phyloP scores from a whole-genome alignment of 1,140 invertebrate genomes.

The Scaptomyza montana region DNA sequence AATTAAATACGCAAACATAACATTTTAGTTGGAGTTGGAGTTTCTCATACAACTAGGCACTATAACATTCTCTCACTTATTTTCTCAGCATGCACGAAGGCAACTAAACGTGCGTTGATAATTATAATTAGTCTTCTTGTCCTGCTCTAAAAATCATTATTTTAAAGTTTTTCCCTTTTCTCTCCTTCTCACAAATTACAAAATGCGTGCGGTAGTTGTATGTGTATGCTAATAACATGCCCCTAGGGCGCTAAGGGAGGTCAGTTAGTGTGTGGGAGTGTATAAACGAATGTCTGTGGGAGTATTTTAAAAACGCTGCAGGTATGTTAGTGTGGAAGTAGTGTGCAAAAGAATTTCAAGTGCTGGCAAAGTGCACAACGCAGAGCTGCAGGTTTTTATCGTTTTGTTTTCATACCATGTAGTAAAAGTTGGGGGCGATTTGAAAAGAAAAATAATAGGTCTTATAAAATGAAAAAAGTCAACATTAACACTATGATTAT shows the following conservation, averaged over 20 bases:
- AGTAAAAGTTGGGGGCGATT: conserved; percentile 42
- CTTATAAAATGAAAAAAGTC: conserved; percentile 55
- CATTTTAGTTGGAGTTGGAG: not conserved
- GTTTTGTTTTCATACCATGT: conserved; percentile 4
- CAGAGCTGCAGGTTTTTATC: conserved; percentile 15
- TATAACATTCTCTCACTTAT: not conserved
- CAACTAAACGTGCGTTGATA: conserved; percentile 22
- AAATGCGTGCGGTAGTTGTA: conserved; percentile 50
- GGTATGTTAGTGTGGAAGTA: conserved; percentile 59
- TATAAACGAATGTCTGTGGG: conserved; percentile 24
- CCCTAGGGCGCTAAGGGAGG: conserved; percentile 5
- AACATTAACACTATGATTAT: conserved; percentile 58
- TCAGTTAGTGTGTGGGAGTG: conserved; percentile 14
- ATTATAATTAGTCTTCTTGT: conserved; percentile 55
- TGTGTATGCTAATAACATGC: conserved; percentile 39
- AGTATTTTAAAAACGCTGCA: conserved; percentile 55
- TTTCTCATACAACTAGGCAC: conserved; percentile 24
- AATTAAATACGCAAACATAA: conserved; percentile 6
- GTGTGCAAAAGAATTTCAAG: conserved; percentile 66
- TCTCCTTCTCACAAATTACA: conserved; percentile 4
- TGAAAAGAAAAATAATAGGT: conserved; percentile 62
- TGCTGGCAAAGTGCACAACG: conserved; percentile 54
- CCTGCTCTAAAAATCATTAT: conserved; percentile 73
- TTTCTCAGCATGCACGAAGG: not conserved
- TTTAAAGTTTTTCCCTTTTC: conserved; percentile 34